Evolutionary conservation across 2,888 invertebrate genomes (phyloP).

Genomic region (Tetranychus truncatus): DNA sequence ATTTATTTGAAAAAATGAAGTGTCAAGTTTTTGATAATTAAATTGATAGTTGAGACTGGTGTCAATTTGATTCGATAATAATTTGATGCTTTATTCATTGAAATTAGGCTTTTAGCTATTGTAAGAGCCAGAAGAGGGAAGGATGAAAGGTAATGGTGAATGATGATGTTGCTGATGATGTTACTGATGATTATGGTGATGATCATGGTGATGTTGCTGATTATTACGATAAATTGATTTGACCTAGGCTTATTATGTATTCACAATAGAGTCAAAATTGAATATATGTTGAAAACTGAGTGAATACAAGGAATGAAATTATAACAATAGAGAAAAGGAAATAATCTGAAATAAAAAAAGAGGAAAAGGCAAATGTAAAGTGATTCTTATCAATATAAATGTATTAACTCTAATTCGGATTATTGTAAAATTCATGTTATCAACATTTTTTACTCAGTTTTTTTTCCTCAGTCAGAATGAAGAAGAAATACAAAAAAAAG

Average conservation of each 20-base stretch:
- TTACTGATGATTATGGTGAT: not conserved
- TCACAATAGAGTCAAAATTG: not conserved
- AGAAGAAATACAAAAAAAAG: not conserved
- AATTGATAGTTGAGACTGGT: too few species aligned
- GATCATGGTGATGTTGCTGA: not conserved
- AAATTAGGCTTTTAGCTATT: too few species aligned
- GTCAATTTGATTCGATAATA: too few species aligned
- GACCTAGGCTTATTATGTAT: not conserved
- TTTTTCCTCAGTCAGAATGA: not conserved
- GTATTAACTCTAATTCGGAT: not conserved
- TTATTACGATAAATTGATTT: not conserved
- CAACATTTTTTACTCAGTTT: not conserved
- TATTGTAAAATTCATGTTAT: slow-evolving; percentile 1
- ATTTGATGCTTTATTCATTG: too few species aligned
- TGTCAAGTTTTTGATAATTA: too few species aligned
- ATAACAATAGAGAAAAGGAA: not conserved
- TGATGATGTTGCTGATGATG: not conserved
- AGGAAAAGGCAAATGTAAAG: not conserved
- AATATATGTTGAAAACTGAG: not conserved
- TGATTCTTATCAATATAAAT: not conserved
- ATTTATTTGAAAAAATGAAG: too few species aligned
- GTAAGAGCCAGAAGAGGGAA: too few species aligned
- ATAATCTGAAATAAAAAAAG: not conserved
- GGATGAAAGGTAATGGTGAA: not conserved
- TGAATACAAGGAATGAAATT: not conserved